Evolutionary conservation across 2,113 vertebrate genomes (phyloP).

Genomic region (Stercorarius parasiticus): DNA sequence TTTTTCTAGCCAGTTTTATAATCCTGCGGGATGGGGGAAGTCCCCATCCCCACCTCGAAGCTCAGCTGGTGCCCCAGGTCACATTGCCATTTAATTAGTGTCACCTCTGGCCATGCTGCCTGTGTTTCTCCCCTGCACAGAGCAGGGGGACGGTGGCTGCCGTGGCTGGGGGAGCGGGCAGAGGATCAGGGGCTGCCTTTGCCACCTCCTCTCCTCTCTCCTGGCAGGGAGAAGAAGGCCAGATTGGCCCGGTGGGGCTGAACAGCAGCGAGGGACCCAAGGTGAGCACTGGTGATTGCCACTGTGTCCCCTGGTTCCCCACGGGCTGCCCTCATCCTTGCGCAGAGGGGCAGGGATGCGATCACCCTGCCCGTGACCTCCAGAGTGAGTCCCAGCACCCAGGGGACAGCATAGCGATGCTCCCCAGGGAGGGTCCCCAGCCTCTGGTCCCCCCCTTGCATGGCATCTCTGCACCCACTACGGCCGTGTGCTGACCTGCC

Average conservation of each 20-base stretch:
- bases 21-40: accelerated
- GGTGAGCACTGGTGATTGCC: constrained; percentile 55
- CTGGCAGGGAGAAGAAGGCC: constrained; percentile 82
- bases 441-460: accelerated
- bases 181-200: neutral
- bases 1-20: neutral
- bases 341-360: accelerated
- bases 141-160: neutral
- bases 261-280: constrained; percentile 80
- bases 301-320: neutral
- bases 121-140: accelerated
- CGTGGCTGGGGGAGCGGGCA: neutral
- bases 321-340: accelerated
- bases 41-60: neutral
- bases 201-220: neutral
- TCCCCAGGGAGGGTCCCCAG: neutral
- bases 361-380: neutral
- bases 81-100: neutral
- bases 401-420: neutral
- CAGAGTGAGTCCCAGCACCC: neutral
- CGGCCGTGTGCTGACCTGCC: accelerated
- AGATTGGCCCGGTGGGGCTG: constrained; percentile 75
- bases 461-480: neutral
- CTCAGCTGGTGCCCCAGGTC: neutral
- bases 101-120: accelerated